Base-by-base conservation (phyloP, 2,888 invertebrate species). In the Ditylenchus weischeri region DNA sequence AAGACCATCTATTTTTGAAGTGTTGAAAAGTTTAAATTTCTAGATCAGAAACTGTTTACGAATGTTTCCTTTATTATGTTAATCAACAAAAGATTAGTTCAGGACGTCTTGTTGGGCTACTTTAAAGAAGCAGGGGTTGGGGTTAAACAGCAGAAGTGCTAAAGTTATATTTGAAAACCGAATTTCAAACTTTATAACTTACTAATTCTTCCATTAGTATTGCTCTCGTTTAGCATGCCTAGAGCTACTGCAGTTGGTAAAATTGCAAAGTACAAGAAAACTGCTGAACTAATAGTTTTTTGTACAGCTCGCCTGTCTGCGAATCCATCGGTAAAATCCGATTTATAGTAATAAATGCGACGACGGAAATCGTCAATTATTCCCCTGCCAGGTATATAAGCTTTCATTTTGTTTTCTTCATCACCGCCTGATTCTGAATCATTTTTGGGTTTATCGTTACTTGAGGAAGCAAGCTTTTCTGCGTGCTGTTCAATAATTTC, bases 241-340 rank as follows among this genome's bases (percentile, higher is more conserved):
- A 88, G 87, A 38, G 88, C 88, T 72, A 88, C 87, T 72, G 86
- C 86, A 18, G 87, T 87, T 65, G 87, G 84, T 35, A 88, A 84
- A 79, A 87, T 87, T 64, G 87, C 86, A 79, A 88, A 88, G 78
- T 87, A 87, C 49, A 88, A 84, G 80, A 88, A 88, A 72, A 87
- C 82, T 5, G 86, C 85, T 1, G 87, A 86, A 15, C 87, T 86
- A 54, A 86, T 82, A 18, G 86, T 85, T 79, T 88, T 88, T 72
- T 86, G 86, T 62, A 86, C 79, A 29, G 87, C 86, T 71, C 84
- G 84, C 64, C 83, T 80, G 49, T 87, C 87, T 21, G 84, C 79
- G 60, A 87, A 78, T 49, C 87, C 87, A 78, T 88, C 87, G 65
- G 82, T 84, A 78, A 84, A 88, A 79, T 88, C 88, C 18, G 86